These are phyloP conservation scores for Drosophila saltans DNA, from an alignment of 1,140 invertebrate genomes.

Conservation along the genomic window DNA sequence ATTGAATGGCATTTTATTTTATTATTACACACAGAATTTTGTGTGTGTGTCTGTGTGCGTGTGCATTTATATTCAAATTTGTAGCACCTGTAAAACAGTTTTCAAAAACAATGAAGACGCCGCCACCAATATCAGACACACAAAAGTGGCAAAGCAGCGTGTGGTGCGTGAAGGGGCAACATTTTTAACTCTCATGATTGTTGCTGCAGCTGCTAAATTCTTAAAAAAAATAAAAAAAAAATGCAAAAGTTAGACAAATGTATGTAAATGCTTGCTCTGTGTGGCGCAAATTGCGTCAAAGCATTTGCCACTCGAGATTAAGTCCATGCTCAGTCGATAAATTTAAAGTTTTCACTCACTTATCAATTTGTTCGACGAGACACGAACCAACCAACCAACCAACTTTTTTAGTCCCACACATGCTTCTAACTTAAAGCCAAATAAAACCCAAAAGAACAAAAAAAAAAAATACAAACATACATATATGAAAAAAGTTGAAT, in stretches of 20 bases:
- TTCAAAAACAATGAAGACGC: conserved; percentile 72
- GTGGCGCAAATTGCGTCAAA: conserved; percentile 56
- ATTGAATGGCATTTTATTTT: conserved; percentile 74
- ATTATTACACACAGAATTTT: conserved; percentile 71
- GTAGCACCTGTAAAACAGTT: conserved; percentile 77
- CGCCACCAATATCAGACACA: conserved; percentile 42
- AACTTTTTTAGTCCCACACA: neutral
- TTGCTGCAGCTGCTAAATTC: conserved; percentile 22
- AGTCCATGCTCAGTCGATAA: conserved; percentile 39
- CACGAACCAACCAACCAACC: neutral
- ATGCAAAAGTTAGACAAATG: conserved; percentile 67
- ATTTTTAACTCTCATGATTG: conserved; percentile 31
- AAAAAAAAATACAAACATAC: too few species aligned
- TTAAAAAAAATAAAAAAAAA: conserved; percentile 15
- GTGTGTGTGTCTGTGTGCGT: conserved; percentile 54
- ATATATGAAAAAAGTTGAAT: conserved; percentile 26
- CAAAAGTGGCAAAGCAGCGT: conserved; percentile 37
- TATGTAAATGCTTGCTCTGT: conserved; percentile 55
- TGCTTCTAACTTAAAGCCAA: conserved; percentile 1
- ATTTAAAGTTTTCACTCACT: conserved; percentile 45
- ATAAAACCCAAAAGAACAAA: conserved; percentile 26
- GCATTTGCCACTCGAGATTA: conserved; percentile 73
- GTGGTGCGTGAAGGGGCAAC: conserved; percentile 24
- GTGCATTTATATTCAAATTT: conserved; percentile 79
- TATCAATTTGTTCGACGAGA: conserved; percentile 44